Percentiles rank a stretch among this genome's conserved stretches.
phyloP scores from a whole-genome alignment of 2,888 invertebrate genomes.

The Melikaiella ostensackeni region DNA sequence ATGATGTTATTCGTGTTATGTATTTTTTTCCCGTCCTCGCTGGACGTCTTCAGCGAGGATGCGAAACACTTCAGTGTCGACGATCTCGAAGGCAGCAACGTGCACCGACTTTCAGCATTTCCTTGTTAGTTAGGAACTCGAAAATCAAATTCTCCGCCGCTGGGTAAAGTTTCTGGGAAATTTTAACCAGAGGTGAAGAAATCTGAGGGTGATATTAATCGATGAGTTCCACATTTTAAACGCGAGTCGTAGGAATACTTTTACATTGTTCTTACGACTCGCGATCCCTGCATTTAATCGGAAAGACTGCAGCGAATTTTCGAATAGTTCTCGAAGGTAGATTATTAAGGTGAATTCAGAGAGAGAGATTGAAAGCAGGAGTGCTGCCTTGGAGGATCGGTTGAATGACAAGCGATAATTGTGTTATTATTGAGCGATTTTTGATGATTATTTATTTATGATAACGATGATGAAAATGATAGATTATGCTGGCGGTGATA shows the following conservation, averaged over 20 bases:
- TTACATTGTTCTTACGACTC: constrained; percentile 18
- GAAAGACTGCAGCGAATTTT: constrained; percentile 38
- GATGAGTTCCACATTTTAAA: constrained; percentile 14
- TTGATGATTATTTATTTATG: constrained; percentile 73
- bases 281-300: constrained; percentile 25
- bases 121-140: constrained; percentile 35
- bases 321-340: constrained; percentile 9
- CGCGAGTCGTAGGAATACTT: constrained; percentile 3
- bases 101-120: constrained; percentile 3
- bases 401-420: constrained; percentile 62
- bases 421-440: constrained; percentile 70
- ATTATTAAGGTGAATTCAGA: constrained; percentile 28
- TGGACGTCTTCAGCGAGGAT: constrained; percentile 16
- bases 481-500: constrained; percentile 48
- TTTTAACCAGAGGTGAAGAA: constrained; percentile 26
- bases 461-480: constrained; percentile 60
- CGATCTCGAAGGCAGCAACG: constrained; percentile 34
- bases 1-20: constrained; percentile 34
- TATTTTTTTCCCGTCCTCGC: constrained; percentile 27
- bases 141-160: constrained; percentile 32
- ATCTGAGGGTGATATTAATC: constrained; percentile 37
- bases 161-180: constrained; percentile 13
- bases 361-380: constrained; percentile 4
- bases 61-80: constrained; percentile 15
- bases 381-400: constrained; percentile 39